These are phyloP conservation scores for Hirundichthys speculiger DNA, from an alignment of 2,113 vertebrate genomes.

Conservation along the genomic window DNA sequence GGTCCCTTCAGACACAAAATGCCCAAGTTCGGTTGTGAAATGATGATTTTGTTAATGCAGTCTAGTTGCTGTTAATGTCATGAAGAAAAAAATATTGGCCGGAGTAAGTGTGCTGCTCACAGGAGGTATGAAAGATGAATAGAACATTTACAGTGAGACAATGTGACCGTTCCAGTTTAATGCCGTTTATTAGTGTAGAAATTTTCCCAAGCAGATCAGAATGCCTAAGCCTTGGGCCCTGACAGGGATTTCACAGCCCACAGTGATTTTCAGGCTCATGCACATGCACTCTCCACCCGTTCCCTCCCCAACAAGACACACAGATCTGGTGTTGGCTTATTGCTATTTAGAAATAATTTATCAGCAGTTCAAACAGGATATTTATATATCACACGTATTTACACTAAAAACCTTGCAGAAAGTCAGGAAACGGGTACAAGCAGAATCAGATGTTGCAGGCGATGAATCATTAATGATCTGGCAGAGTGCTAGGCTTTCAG, in stretches of 20 bases:
- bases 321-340: slow-evolving; percentile 44
- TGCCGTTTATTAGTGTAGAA: slow-evolving; percentile 63
- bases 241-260: slow-evolving; percentile 71
- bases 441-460: too few species aligned
- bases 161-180: slow-evolving; percentile 69
- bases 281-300: slow-evolving; percentile 23
- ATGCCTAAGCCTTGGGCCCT: slow-evolving; percentile 61
- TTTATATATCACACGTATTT: slow-evolving; percentile 79
- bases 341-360: slow-evolving; percentile 93
- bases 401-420: too few species aligned
- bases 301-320: not conserved
- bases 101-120: not conserved
- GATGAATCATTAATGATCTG: too few species aligned
- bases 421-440: too few species aligned
- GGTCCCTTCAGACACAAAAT: not conserved
- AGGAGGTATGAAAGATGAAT: slow-evolving; percentile 43
- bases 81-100: not conserved
- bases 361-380: slow-evolving; percentile 77
- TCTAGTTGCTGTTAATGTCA: slow-evolving; percentile 4
- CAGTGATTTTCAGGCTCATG: slow-evolving; percentile 68
- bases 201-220: slow-evolving; percentile 72
- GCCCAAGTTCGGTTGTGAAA: not conserved
- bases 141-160: slow-evolving; percentile 63
- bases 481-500: slow-evolving; percentile 11
- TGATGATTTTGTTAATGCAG: not conserved